Conservation (phyloP, 2,888 invertebrate genomes). For the Apotomis turbidana region DNA sequence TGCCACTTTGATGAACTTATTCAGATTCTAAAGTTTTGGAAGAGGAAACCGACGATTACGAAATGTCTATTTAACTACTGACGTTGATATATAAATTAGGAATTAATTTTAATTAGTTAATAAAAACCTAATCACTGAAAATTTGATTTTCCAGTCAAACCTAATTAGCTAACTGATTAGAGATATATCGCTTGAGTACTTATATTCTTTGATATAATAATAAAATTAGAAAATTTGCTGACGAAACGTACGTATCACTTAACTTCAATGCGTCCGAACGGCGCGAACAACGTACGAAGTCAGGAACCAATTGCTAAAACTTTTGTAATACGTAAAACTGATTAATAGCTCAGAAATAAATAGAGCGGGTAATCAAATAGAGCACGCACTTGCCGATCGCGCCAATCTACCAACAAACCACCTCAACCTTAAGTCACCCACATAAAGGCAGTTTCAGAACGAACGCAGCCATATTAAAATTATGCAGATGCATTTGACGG, state of each 20-base stretch:
- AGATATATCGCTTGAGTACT: neutral
- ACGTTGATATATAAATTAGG: neutral
- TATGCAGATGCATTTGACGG: constrained; percentile 53
- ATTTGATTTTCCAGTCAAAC: neutral
- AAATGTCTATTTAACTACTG: neutral
- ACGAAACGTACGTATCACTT: constrained; percentile 1
- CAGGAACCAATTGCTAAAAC: constrained; percentile 41
- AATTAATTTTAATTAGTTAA: neutral
- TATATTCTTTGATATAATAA: no score
- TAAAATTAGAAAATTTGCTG: neutral
- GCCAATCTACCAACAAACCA: constrained; percentile 18
- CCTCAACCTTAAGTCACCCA: constrained; percentile 37
- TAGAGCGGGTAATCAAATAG: constrained; percentile 75
- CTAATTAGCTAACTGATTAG: neutral
- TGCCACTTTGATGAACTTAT: no score
- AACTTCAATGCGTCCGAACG: neutral
- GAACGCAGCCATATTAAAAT: constrained; percentile 14
- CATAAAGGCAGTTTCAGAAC: constrained; percentile 43
- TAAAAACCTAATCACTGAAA: neutral
- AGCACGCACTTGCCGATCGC: constrained; percentile 44
- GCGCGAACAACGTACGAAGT: constrained; percentile 7
- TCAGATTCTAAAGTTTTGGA: no score
- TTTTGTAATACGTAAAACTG: constrained; percentile 63
- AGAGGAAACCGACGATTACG: no score
- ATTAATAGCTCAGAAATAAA: constrained; percentile 69